These are phyloP conservation scores for Palaemon carinicauda DNA, from an alignment of 1,140 invertebrate genomes.

Conservation along the genomic window DNA sequence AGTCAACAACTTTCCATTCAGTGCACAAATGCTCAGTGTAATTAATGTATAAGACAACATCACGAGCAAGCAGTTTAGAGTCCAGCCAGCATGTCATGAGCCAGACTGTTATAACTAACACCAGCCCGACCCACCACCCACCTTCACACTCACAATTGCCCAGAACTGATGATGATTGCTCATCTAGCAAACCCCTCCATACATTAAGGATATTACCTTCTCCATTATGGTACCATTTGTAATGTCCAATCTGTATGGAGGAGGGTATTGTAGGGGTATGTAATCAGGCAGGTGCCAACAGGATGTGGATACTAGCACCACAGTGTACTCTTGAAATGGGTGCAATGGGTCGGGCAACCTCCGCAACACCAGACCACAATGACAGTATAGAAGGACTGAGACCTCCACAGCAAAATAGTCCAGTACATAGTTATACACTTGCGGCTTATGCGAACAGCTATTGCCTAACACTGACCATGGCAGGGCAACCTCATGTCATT, in stretches of 20 bases:
- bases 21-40: slow-evolving; percentile 49
- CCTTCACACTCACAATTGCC: slow-evolving; percentile 1
- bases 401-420: slow-evolving; percentile 44
- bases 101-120: slow-evolving; percentile 51
- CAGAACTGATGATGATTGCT: neutral
- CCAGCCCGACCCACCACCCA: slow-evolving; percentile 37
- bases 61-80: slow-evolving; percentile 54
- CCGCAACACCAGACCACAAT: slow-evolving; percentile 54
- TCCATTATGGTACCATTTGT: neutral
- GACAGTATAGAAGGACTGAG: slow-evolving; percentile 43
- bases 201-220: neutral
- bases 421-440: slow-evolving; percentile 51
- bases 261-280: no score
- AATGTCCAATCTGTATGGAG: no score
- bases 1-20: slow-evolving; percentile 35
- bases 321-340: slow-evolving; percentile 24
- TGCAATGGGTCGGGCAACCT: slow-evolving; percentile 30
- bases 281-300: slow-evolving; percentile 33
- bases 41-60: slow-evolving; percentile 40
- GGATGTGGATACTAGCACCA: slow-evolving; percentile 40
- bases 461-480: slow-evolving; percentile 56
- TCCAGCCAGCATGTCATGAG: slow-evolving; percentile 42
- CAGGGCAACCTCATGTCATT: slow-evolving; percentile 40
- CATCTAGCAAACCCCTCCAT: neutral
- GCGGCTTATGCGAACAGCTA: slow-evolving; percentile 46